A percentile compares a stretch with the other conserved stretches of the same genome.
phyloP scores from a whole-genome alignment of 2,797 vertebrate species.

The Pipistrellus pygmaeus region DNA sequence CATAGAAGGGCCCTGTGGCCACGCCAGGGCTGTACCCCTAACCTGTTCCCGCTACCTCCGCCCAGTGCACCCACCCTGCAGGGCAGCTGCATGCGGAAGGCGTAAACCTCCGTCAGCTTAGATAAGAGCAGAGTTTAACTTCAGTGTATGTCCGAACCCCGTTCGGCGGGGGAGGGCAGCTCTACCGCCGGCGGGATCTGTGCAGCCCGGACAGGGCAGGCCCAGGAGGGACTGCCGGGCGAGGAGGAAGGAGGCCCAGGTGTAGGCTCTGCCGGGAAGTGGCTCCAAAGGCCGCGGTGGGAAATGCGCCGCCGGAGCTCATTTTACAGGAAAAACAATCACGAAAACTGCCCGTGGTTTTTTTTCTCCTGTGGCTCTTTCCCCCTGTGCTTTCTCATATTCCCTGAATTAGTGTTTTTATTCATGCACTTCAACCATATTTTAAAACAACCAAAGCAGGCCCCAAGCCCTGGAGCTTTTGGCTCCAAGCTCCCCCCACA shows the following conservation, averaged over 20 bases:
- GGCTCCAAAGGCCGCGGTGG: not conserved
- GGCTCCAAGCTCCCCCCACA: not conserved
- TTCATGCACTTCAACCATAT: not conserved
- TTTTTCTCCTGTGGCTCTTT: not conserved
- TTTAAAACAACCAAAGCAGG: not conserved
- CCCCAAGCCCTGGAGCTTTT: not conserved
- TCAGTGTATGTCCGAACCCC: fast-evolving
- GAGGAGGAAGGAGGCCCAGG: not conserved
- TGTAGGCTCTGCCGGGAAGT: not conserved
- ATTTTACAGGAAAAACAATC: not conserved
- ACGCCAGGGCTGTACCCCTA: not conserved
- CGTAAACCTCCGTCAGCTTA: not conserved
- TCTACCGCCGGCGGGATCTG: not conserved
- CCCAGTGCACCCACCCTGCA: fast-evolving
- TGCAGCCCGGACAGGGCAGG: too few relatives aligned
- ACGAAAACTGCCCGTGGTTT: too few relatives aligned
- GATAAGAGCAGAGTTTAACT: not conserved
- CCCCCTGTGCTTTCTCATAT: not conserved
- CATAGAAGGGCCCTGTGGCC: not conserved
- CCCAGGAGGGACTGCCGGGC: not conserved
- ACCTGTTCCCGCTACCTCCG: not conserved
- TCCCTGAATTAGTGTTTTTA: not conserved
- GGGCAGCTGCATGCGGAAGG: not conserved
- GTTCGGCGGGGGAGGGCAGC: not conserved
- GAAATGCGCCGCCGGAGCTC: not conserved